Percentiles rank a stretch among this genome's conserved stretches.
Conservation (phyloP, 2,888 invertebrate species). For the Meiosimyza decipiens region DNA sequence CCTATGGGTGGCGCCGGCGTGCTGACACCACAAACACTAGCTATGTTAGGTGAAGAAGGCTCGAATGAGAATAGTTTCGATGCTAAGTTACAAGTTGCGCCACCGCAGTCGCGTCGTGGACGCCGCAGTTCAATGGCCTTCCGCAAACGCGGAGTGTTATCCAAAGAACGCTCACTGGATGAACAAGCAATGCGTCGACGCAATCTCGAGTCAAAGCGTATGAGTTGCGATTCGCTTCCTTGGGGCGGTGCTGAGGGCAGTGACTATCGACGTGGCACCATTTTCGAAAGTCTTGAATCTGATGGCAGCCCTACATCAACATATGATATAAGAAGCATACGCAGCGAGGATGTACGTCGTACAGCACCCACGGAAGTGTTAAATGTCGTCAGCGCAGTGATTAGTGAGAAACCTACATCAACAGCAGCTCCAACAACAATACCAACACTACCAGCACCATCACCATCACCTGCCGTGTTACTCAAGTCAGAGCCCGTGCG, state of each 20-base stretch:
- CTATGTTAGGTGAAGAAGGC: constrained; percentile 68
- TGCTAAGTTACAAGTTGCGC: constrained; percentile 53
- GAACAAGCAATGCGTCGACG: constrained; percentile 68
- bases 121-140: constrained; percentile 62
- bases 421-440: constrained; percentile 37
- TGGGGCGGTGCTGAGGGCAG: constrained; percentile 60
- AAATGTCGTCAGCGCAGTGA: constrained; percentile 46
- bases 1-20: constrained; percentile 51
- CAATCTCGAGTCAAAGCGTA: constrained; percentile 69
- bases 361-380: constrained; percentile 40
- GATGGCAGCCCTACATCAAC: constrained; percentile 55
- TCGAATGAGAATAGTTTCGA: constrained; percentile 70
- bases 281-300: constrained; percentile 66
- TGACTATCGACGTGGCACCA: constrained; percentile 63
- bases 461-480: constrained; percentile 32
- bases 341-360: constrained; percentile 58
- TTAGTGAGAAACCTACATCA: constrained; percentile 46
- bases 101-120: constrained; percentile 56
- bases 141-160: constrained; percentile 62
- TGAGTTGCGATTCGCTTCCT: constrained; percentile 65
- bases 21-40: constrained; percentile 54
- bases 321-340: constrained; percentile 60
- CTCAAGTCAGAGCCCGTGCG: constrained; percentile 40
- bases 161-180: constrained; percentile 67
- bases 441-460: constrained; percentile 37